Evolutionary conservation across 2,113 vertebrate species (phyloP).

Genomic region (Junco hyemalis): DNA sequence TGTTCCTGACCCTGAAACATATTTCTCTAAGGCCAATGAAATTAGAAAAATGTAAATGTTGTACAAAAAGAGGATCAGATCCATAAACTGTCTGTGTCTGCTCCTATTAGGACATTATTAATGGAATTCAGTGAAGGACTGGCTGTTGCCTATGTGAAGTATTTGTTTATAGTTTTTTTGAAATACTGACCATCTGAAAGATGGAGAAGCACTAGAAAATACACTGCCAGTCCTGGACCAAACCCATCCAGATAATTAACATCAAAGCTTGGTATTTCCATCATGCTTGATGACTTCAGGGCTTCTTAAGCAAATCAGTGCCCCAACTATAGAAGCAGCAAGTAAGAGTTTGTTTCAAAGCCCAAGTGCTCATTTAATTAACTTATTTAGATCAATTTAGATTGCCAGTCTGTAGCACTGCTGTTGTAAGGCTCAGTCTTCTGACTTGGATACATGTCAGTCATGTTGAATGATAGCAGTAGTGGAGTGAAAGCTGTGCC

Average conservation of each 20-base stretch:
- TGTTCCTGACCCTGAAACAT: neutral
- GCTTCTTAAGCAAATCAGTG: neutral
- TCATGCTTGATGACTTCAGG: neutral
- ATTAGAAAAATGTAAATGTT: conserved; percentile 43
- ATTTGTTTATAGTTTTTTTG: neutral
- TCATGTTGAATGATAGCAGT: neutral
- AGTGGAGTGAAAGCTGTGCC: neutral
- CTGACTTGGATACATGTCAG: neutral
- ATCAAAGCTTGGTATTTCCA: neutral
- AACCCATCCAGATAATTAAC: neutral
- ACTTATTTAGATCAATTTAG: neutral
- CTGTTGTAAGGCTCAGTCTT: neutral
- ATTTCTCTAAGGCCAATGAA: neutral
- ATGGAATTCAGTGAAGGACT: neutral
- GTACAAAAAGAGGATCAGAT: neutral
- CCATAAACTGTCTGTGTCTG: neutral
- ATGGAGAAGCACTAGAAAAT: neutral
- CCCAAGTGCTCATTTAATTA: neutral
- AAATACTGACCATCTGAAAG: neutral
- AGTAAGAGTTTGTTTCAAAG: neutral
- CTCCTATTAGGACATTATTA: neutral
- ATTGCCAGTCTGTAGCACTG: neutral
- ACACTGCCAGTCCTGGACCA: neutral
- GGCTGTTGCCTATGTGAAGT: neutral
- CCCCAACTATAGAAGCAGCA: neutral